A percentile compares a stretch with the other conserved stretches of the same genome.
Evolutionary conservation across 2,888 invertebrate genomes (phyloP).

Genomic region (Rambutsinella grinnellia): DNA sequence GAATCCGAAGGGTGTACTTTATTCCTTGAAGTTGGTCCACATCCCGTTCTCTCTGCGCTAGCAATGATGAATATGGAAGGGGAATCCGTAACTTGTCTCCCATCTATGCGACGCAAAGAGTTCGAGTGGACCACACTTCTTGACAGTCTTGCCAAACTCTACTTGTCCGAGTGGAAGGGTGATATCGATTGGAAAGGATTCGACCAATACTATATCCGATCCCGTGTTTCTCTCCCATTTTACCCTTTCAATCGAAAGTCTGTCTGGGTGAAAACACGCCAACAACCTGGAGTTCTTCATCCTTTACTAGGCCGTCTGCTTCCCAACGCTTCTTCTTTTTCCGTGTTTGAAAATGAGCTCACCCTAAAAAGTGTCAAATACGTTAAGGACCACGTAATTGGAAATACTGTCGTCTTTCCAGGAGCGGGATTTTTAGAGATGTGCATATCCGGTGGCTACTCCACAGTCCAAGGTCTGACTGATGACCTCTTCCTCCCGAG

Average conservation of each 20-base stretch:
- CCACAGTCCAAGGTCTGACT: slow-evolving; percentile 17
- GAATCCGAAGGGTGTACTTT: slow-evolving; percentile 25
- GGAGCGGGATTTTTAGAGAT: slow-evolving; percentile 50
- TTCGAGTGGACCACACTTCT: slow-evolving; percentile 36
- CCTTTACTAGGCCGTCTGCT: slow-evolving; percentile 45
- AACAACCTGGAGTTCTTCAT: slow-evolving; percentile 22
- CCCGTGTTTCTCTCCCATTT: slow-evolving; percentile 22
- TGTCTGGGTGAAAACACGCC: slow-evolving; percentile 24
- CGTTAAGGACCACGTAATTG: slow-evolving; percentile 47
- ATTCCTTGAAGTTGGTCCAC: slow-evolving; percentile 49
- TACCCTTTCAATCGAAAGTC: slow-evolving; percentile 47
- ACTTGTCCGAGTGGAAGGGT: slow-evolving; percentile 14
- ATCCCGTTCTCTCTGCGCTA: slow-evolving; percentile 47
- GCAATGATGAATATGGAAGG: slow-evolving; percentile 36
- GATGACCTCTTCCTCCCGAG: slow-evolving; percentile 16
- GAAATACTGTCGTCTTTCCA: slow-evolving; percentile 33
- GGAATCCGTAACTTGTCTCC: slow-evolving; percentile 27
- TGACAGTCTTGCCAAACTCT: slow-evolving; percentile 39
- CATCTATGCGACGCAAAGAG: slow-evolving; percentile 26
- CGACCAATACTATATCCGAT: slow-evolving; percentile 22
- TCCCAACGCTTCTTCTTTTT: slow-evolving; percentile 29
- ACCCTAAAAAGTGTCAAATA: slow-evolving; percentile 28
- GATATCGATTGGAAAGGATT: slow-evolving; percentile 42
- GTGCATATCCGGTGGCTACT: slow-evolving; percentile 36
- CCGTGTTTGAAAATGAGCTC: slow-evolving; percentile 31